Percentiles rank a stretch among this genome's conserved stretches.
Conservation (phyloP, 2,797 vertebrate genomes). For the Myripristis jacobus region DNA sequence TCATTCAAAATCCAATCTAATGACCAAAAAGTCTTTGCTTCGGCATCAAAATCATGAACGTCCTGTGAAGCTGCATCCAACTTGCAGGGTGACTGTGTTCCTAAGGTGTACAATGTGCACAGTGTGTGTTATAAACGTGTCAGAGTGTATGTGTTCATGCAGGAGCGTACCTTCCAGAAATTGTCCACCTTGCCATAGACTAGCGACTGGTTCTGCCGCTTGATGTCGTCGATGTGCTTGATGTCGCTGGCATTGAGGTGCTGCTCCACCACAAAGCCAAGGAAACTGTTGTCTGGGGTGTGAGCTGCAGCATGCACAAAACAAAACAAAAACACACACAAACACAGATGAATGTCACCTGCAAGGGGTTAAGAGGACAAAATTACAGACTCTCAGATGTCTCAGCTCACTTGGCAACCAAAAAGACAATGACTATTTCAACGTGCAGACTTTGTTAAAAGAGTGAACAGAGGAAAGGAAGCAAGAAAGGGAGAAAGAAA, state of each 20-base stretch:
- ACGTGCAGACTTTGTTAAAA: neutral
- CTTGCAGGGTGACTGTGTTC: too few relatives aligned
- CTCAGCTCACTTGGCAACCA: neutral
- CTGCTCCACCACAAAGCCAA: slow-evolving; percentile 98
- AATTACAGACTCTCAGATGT: slow-evolving; percentile 10
- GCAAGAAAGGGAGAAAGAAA: neutral
- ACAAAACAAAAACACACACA: neutral
- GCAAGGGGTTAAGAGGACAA: neutral
- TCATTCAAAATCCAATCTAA: too few relatives aligned
- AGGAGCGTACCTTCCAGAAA: slow-evolving; percentile 98
- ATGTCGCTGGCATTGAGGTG: slow-evolving; percentile 98
- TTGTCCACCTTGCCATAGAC: slow-evolving; percentile 99
- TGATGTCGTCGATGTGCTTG: slow-evolving; percentile 95
- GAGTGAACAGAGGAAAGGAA: neutral
- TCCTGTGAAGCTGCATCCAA: too few relatives aligned
- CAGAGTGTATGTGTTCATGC: neutral
- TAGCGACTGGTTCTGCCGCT: slow-evolving; percentile 97
- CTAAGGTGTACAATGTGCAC: too few relatives aligned
- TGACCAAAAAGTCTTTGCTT: too few relatives aligned
- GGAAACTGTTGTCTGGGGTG: slow-evolving; percentile 98
- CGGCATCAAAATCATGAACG: too few relatives aligned
- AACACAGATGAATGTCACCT: neutral
- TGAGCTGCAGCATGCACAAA: slow-evolving; percentile 85
- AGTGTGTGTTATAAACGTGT: neutral
- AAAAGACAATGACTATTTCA: neutral